These are phyloP conservation scores for Ceuthmochares aereus DNA, from an alignment of 2,113 vertebrate genomes.

Conservation along the genomic window DNA sequence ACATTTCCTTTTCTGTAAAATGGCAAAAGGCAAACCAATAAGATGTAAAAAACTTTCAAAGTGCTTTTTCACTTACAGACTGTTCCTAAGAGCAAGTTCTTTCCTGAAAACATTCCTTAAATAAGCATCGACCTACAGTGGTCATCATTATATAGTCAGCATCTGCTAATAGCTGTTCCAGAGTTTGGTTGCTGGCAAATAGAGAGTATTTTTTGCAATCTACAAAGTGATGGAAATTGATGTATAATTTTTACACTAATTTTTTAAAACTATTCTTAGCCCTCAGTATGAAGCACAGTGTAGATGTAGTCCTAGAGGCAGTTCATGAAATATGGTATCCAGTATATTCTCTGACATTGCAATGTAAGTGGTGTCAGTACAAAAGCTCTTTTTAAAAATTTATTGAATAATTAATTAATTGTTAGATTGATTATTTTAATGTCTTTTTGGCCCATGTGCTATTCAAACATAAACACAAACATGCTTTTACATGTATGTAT, in stretches of 20 bases:
- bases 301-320: not conserved
- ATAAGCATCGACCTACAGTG: constrained; percentile 52
- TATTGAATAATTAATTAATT: not conserved
- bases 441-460: not conserved
- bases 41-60: constrained; percentile 65
- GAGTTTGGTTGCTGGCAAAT: constrained; percentile 5
- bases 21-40: constrained; percentile 59
- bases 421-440: not conserved
- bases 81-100: constrained; percentile 29
- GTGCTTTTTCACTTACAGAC: constrained; percentile 50
- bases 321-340: not conserved
- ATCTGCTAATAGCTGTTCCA: constrained; percentile 32
- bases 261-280: not conserved
- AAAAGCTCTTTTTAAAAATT: not conserved
- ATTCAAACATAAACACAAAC: not conserved
- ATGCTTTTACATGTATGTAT: not conserved
- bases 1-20: constrained; percentile 67
- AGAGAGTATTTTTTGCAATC: not conserved
- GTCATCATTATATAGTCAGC: constrained; percentile 42
- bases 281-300: not conserved
- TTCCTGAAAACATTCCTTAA: constrained; percentile 67
- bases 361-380: not conserved
- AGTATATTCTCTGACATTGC: not conserved
- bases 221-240: not conserved
- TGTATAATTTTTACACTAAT: not conserved